Percentiles rank a stretch among this genome's conserved stretches.
Evolutionary conservation across 2,888 invertebrate genomes (phyloP).

Genomic region (Tineola bisselliella): DNA sequence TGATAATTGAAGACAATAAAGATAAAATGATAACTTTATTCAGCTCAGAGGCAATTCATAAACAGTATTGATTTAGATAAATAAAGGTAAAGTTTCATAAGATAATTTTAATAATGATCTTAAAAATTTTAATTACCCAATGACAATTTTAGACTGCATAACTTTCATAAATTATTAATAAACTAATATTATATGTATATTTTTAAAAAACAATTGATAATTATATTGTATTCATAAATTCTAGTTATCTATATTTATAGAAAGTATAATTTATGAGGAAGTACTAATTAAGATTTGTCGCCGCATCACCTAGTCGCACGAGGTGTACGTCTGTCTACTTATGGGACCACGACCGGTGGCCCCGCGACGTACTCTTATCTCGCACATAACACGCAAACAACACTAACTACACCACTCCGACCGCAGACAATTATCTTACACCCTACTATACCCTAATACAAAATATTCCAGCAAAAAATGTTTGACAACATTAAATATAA

Average conservation of each 20-base stretch:
- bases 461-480: conserved; percentile 20
- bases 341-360: background rate
- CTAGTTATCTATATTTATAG: background rate
- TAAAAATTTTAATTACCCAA: no score
- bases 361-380: conserved; percentile 22
- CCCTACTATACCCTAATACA: background rate
- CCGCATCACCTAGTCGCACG: conserved; percentile 30
- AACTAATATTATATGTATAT: no score
- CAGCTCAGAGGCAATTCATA: no score
- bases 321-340: conserved; percentile 25
- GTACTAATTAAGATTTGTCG: conserved; percentile 58
- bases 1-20: no score
- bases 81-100: no score
- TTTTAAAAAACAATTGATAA: no score
- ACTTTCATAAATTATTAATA: no score
- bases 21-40: no score
- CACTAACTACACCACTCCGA: conserved; percentile 7
- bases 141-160: no score
- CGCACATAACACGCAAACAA: conserved; percentile 18
- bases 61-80: no score
- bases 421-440: conserved; percentile 19
- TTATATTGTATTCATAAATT: no score
- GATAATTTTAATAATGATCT: no score
- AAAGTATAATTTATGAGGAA: conserved; percentile 31
- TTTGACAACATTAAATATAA: conserved; percentile 64